A percentile compares a stretch with the other conserved stretches of the same genome.
Conservation (phyloP, 2,113 vertebrate species). For the Mus spicilegus region DNA sequence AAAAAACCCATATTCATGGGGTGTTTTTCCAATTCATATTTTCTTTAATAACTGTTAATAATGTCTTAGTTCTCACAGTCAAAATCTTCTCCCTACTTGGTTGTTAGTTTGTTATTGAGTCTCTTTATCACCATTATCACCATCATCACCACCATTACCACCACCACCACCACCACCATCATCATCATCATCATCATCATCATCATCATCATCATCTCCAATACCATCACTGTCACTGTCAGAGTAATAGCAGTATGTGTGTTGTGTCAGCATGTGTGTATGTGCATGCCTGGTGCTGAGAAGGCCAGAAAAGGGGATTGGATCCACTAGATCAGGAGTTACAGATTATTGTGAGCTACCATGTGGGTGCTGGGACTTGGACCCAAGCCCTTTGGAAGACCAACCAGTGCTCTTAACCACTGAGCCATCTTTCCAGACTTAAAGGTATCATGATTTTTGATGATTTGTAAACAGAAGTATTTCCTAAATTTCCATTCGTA, state of each 20-base stretch:
- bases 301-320: neutral
- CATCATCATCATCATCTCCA: neutral
- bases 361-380: neutral
- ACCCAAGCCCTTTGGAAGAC: neutral
- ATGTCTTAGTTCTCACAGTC: neutral
- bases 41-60: neutral
- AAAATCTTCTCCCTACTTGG: neutral
- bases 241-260: neutral
- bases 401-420: neutral
- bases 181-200: neutral
- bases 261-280: neutral
- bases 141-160: fast-evolving
- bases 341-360: neutral
- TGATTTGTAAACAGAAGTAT: neutral
- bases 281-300: neutral
- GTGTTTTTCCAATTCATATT: neutral
- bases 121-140: neutral
- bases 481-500: neutral
- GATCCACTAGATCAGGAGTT: neutral
- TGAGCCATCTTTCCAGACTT: neutral
- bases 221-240: neutral
- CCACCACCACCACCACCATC: neutral
- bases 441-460: neutral
- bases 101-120: neutral
- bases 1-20: neutral